Evolutionary conservation across 2,797 vertebrate species (phyloP).

Genomic region (Heteromormyrus szaboi): DNA sequence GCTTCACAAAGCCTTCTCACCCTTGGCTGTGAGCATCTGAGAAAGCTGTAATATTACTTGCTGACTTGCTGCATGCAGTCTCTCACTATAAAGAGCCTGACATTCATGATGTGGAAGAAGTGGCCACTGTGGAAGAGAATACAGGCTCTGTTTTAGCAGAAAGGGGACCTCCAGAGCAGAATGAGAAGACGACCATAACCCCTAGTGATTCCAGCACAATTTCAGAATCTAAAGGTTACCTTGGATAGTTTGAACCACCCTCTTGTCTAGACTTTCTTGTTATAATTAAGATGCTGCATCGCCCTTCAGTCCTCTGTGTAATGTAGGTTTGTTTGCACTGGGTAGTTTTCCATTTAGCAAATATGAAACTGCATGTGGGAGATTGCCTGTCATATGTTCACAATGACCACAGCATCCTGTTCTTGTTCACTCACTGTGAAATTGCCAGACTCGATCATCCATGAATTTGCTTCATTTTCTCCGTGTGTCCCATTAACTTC

Average conservation of each 20-base stretch:
- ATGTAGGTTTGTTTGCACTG: not conserved
- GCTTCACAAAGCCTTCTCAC: not conserved
- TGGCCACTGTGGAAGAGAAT: conserved; percentile 19
- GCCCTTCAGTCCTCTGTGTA: not conserved
- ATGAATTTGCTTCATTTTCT: not conserved
- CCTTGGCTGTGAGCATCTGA: not conserved
- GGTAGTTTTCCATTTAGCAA: not conserved
- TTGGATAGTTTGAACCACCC: not conserved
- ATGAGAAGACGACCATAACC: conserved; percentile 10
- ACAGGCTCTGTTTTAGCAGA: conserved; percentile 12
- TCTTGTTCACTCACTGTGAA: not conserved
- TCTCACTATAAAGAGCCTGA: conserved; percentile 34
- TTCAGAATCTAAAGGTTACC: not conserved
- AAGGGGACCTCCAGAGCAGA: not conserved
- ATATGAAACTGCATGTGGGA: not conserved
- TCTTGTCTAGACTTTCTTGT: not conserved
- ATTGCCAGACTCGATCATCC: not conserved
- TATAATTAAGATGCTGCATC: not conserved
- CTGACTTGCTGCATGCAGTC: conserved; percentile 16
- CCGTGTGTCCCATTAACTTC: not conserved
- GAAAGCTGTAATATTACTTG: not conserved
- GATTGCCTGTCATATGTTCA: not conserved
- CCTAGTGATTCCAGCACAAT: not conserved
- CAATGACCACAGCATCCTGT: not conserved
- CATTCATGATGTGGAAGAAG: conserved; percentile 29